A percentile compares a stretch with the other conserved stretches of the same genome.
Evolutionary conservation across 92 coral and sea anemone species (phyloP).

Genomic region (Micromussa lordhowensis): DNA sequence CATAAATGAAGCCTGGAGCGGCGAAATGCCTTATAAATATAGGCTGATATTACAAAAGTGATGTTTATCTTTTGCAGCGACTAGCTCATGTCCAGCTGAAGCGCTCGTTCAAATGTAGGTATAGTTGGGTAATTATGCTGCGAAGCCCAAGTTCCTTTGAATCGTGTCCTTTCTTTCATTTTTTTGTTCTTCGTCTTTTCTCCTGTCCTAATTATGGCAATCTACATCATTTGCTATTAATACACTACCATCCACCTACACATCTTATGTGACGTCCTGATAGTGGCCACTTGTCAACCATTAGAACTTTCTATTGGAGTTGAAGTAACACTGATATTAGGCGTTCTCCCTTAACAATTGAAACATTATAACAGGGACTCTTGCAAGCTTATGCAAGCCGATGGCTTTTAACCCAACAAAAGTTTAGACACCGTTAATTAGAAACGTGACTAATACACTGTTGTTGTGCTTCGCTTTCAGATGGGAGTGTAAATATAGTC

Average conservation of each 20-base stretch:
- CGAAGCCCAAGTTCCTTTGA: neutral
- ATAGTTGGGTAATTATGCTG: neutral
- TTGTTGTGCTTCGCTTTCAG: neutral
- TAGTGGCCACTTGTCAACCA: neutral
- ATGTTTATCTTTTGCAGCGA: neutral
- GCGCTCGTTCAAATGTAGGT: neutral
- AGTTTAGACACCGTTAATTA: neutral
- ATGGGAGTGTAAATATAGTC: no score
- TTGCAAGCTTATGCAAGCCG: neutral
- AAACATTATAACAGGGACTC: neutral
- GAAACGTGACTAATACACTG: neutral
- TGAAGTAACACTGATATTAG: neutral
- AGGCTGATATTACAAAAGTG: neutral
- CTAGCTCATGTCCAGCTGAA: neutral
- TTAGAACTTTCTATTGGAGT: neutral
- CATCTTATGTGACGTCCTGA: neutral
- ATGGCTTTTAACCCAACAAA: neutral
- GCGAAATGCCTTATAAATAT: neutral
- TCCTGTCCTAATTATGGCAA: neutral
- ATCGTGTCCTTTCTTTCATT: neutral
- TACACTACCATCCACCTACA: neutral
- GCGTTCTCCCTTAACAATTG: neutral
- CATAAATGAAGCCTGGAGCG: neutral
- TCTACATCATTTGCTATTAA: neutral
- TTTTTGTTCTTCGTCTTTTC: neutral